Base-by-base conservation (phyloP, 1,140 invertebrate species). In the Amyelois transitella region DNA sequence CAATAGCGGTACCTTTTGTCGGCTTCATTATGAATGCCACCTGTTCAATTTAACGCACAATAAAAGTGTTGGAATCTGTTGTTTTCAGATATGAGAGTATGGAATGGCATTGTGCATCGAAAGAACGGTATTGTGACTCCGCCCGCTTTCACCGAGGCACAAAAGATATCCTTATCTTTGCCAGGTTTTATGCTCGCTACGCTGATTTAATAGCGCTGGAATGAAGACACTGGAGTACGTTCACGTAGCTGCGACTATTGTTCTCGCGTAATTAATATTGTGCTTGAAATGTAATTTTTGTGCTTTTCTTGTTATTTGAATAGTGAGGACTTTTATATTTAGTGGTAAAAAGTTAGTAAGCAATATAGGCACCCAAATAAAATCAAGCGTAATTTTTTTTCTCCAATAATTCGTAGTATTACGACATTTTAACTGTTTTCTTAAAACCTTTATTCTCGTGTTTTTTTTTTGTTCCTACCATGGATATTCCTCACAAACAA, bases 61-160 rank as follows among this genome's bases (percentile, higher is more conserved):
- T 81, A 76, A 78, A 76, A 80, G 70, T 81, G 77, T 75, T 69
- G 68, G 62, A 65, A 59, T 66, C 73, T 68, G 72, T 78, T 85
- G 79, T 82, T 82, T 82, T 72, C 65, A 70, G 69, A 72, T 54
- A 73, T 76, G 70, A 64, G 63, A 77, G 73, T 74, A 69, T 72
- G 77, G 69, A 65, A 76, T 76, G 57, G 65, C 67, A 82, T 82
- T 80, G 77, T 82, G 79, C 73, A 81, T 77, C 67, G 74, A 66
- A 70, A 56, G 69, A 66, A 67, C 60, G 43, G 51, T 55, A 78
- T 80, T 82, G 71, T 81, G 61, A 20, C 56, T 52, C 28, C 48
- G 52, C 53, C 58, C 5, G 60, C 75, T 74, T 79, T 81, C 75
- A 83, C 76, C 55, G 56, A 47, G 55, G 56, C 69, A 83, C 78